A percentile compares a stretch with the other conserved stretches of the same genome.
Evolutionary conservation across 2,113 vertebrate genomes (phyloP).

Genomic region (Girardinichthys multiradiatus): DNA sequence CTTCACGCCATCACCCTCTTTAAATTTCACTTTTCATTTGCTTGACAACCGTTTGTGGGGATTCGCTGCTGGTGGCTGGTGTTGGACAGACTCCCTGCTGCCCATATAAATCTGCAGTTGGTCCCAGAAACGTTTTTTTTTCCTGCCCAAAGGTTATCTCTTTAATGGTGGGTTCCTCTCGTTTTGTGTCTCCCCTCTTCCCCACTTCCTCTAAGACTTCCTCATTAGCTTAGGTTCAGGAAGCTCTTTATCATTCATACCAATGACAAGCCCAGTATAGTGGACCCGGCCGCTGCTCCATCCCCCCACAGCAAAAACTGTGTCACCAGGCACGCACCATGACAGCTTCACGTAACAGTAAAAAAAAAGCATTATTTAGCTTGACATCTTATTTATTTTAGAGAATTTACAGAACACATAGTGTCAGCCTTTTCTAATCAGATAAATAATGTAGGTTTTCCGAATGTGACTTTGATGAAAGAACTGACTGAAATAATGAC

Average conservation of each 20-base stretch:
- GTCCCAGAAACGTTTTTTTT: slow-evolving; percentile 68
- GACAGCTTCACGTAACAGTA: slow-evolving; percentile 68
- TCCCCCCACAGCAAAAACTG: slow-evolving; percentile 58
- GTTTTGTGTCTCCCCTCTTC: slow-evolving; percentile 18
- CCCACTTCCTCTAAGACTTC: slow-evolving; percentile 53
- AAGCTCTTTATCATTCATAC: slow-evolving; percentile 83
- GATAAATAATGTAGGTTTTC: slow-evolving; percentile 42
- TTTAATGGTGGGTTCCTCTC: slow-evolving; percentile 63
- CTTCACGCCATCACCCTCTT: slow-evolving; percentile 64
- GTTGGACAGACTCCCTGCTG: slow-evolving; percentile 69
- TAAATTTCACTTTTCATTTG: slow-evolving; percentile 81
- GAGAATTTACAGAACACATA: slow-evolving; percentile 3
- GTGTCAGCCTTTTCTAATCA: slow-evolving; percentile 34
- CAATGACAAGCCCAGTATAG: slow-evolving; percentile 75
- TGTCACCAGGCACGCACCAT: slow-evolving; percentile 79
- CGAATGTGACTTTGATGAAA: slow-evolving; percentile 60
- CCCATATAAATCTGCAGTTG: slow-evolving; percentile 58
- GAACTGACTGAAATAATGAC: slow-evolving; percentile 52
- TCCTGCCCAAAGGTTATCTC: slow-evolving; percentile 74
- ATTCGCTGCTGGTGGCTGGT: slow-evolving; percentile 72
- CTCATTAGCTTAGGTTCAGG: slow-evolving; percentile 81
- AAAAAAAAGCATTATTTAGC: slow-evolving; percentile 74
- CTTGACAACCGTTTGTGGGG: slow-evolving; percentile 77
- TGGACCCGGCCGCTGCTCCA: slow-evolving; percentile 58
- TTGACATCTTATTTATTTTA: slow-evolving; percentile 19